Evolutionary conservation across 2,888 invertebrate genomes (phyloP).

Genomic region (Epistrophella euchroma): DNA sequence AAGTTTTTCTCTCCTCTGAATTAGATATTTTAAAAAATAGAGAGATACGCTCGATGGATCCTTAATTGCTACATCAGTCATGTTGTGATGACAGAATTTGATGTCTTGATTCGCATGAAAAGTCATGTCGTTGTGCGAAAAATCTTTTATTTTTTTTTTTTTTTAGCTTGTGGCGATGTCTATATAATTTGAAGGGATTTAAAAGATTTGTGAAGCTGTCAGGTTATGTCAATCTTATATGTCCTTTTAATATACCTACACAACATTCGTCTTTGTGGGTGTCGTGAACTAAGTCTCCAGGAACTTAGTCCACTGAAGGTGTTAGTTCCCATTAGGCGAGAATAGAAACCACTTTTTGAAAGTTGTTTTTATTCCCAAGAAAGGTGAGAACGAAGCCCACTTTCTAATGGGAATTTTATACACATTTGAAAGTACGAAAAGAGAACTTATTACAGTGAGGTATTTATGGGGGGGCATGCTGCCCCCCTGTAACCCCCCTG

Average conservation of each 20-base stretch:
- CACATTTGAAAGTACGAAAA: too few species aligned
- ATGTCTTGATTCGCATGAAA: constrained; percentile 32
- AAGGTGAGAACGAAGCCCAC: too few species aligned
- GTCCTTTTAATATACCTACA: constrained; percentile 15
- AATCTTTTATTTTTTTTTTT: constrained; percentile 2
- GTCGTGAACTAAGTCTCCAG: too few species aligned
- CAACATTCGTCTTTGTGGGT: background rate
- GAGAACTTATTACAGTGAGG: too few species aligned
- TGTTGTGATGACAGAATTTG: constrained; percentile 42
- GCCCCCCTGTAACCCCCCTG: too few species aligned
- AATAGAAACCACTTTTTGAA: too few species aligned
- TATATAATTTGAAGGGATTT: constrained; percentile 35
- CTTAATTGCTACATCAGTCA: constrained; percentile 54
- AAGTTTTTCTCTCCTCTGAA: constrained; percentile 23
- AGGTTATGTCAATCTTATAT: constrained; percentile 40
- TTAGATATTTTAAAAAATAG: constrained; percentile 20
- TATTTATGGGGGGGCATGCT: too few species aligned
- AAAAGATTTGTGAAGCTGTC: constrained; percentile 17
- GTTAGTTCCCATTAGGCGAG: too few species aligned
- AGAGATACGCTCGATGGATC: constrained; percentile 26
- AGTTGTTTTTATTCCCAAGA: too few species aligned
- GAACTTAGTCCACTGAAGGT: too few species aligned
- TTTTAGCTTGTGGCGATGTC: constrained; percentile 1
- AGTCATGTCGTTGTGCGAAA: constrained; percentile 13
- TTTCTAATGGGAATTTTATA: too few species aligned